A percentile compares a stretch with the other conserved stretches of the same genome.
Evolutionary conservation across 2,113 vertebrate species (phyloP).

Genomic region (Oryzias melastigma): DNA sequence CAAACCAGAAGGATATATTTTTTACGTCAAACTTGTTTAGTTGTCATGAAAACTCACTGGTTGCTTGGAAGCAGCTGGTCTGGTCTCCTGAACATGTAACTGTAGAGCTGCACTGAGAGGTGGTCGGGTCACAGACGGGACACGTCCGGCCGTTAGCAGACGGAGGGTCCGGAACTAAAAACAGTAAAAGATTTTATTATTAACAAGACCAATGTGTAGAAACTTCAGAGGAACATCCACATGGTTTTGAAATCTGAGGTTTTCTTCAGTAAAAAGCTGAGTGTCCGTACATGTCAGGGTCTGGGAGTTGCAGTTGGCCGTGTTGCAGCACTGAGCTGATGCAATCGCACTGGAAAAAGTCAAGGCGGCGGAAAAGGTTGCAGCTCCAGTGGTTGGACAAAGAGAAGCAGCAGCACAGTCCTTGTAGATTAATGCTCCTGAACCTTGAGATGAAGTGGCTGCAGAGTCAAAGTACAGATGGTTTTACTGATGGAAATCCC

Average conservation of each 20-base stretch:
- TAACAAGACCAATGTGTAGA: neutral
- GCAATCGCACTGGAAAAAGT: neutral
- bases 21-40: neutral
- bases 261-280: neutral
- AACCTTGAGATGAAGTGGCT: neutral
- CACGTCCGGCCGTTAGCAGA: neutral
- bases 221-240: neutral
- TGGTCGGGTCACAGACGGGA: neutral
- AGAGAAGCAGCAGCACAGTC: neutral
- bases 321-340: neutral
- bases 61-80: neutral
- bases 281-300: neutral
- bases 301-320: neutral
- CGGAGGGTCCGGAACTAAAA: neutral
- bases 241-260: neutral
- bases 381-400: neutral
- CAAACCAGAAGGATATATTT: neutral
- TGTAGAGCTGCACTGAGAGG: neutral
- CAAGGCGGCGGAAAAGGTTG: conserved; percentile 1
- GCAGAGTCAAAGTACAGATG: neutral
- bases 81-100: neutral
- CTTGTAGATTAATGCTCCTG: neutral
- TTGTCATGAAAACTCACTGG: neutral
- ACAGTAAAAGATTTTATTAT: neutral
- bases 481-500: too few relatives aligned